Evolutionary conservation across 2,888 invertebrate species (phyloP).

Genomic region (Apamea monoglypha): DNA sequence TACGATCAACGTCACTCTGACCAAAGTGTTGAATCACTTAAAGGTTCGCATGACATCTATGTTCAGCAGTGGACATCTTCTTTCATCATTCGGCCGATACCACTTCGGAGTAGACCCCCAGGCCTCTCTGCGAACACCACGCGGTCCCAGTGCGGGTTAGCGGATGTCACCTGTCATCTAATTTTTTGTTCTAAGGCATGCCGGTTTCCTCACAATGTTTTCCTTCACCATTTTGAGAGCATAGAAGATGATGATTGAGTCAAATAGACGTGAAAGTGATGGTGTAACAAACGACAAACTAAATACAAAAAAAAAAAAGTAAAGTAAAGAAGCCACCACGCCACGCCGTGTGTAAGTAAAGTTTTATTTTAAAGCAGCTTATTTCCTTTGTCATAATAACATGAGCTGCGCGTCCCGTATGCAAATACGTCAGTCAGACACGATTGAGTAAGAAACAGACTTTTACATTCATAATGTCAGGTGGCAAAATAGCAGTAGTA

Average conservation of each 20-base stretch:
- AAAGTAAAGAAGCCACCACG: no score
- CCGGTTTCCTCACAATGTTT: neutral
- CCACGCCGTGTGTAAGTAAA: no score
- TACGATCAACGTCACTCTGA: neutral
- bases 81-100: no score
- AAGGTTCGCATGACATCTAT: neutral
- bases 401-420: slow-evolving; percentile 15
- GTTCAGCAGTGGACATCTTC: neutral
- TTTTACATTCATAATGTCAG: slow-evolving; percentile 31
- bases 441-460: slow-evolving; percentile 42
- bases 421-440: slow-evolving; percentile 50
- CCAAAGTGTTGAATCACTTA: neutral
- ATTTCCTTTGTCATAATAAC: slow-evolving; percentile 14
- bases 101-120: no score
- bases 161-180: neutral
- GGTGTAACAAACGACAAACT: neutral
- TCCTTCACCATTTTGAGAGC: neutral
- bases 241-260: neutral
- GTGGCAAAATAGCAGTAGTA: slow-evolving; percentile 15
- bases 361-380: neutral
- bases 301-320: no score
- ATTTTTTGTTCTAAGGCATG: no score
- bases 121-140: neutral
- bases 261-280: neutral
- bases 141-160: neutral